Evolutionary conservation across 2,113 vertebrate species (phyloP), one percentile per base, ranked within the genome.

Genomic region (Sinocyclocheilus anshuiensis): DNA sequence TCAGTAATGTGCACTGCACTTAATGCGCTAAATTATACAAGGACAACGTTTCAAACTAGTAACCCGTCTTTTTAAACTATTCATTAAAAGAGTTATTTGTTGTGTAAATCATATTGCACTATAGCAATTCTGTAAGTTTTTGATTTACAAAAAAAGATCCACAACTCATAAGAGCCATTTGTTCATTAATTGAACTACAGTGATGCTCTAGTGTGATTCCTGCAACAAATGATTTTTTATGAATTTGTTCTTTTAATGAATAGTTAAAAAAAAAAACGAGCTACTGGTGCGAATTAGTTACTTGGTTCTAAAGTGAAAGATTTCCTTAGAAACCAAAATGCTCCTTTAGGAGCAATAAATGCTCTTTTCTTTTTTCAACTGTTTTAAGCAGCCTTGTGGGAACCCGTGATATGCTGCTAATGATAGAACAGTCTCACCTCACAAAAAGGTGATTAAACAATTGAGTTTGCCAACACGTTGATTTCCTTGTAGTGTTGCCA

Each of bases 341-440:
- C 57, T 45, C 7, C 22, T 24, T 39, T 20, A n/a, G 29, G 18
- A 79, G 53, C 57, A 59, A 79, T 13, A 6, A 57, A 57, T 36
- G 55, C 22, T 42, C 6, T 24, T 39, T 20, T 39, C n/a, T 61
- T 39, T 61, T 61, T 48, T 45, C 4, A 45, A 26, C 13, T 1
- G 59, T 18, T 63, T 81, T 42, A 24, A 42, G 59, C 59, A 65
- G 59, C 78, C 78, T 65, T 65, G 42, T 45, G 78, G 78, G 59
- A 65, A 20, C 26, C 36, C 2, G n/a, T 81, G n/a, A 65, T 81
- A 20, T 10, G 15, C 78, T 63, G 15, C 59, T 81, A 45, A 63
- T 63, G 11, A 63, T 80, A 61, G 55, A 61, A 81, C 6, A 45
- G n/a, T 26, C 36, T 45, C 78, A 65, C 78, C 39, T 65, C n/a